phyloP scores from a whole-genome alignment of 2,888 invertebrate genomes.

The Drosophila atroscutellata region DNA sequence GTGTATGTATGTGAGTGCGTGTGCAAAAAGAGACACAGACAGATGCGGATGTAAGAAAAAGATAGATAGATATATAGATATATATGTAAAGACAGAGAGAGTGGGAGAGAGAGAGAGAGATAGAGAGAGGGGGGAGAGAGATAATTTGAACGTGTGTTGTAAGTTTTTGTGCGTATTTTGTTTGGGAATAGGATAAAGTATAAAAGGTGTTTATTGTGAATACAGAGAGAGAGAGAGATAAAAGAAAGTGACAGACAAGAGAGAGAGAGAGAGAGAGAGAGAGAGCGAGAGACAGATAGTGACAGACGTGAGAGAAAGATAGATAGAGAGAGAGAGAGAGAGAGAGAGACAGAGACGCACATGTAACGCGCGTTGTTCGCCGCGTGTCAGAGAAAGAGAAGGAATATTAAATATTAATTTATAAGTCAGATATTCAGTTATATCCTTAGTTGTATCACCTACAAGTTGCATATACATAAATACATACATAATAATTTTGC shows the following conservation, averaged over 20 bases:
- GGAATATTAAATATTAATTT: conserved; percentile 68
- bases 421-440: conserved; percentile 46
- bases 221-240: conserved; percentile 3
- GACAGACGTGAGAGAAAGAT: conserved; percentile 2
- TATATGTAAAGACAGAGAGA: conserved; percentile 38
- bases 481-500: conserved; percentile 59
- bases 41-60: conserved; percentile 43
- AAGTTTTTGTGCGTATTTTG: conserved; percentile 21
- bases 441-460: conserved; percentile 56
- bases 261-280: conserved; percentile 5
- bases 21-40: conserved; percentile 55
- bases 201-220: conserved; percentile 2
- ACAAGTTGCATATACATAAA: conserved; percentile 57
- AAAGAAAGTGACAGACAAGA: conserved; percentile 9
- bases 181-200: conserved; percentile 11
- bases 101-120: conserved; percentile 29
- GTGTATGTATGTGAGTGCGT: conserved; percentile 20
- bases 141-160: conserved; percentile 24
- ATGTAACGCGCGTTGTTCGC: conserved; percentile 56
- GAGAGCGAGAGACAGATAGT: conserved; percentile 15
- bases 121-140: conserved; percentile 22
- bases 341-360: conserved; percentile 50
- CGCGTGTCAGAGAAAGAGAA: conserved; percentile 70
- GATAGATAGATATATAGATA: conserved; percentile 40
- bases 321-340: conserved; percentile 10